A percentile compares a stretch with the other conserved stretches of the same genome.
phyloP scores from a whole-genome alignment of 2,888 invertebrate genomes.

The Epinotia bilunana region DNA sequence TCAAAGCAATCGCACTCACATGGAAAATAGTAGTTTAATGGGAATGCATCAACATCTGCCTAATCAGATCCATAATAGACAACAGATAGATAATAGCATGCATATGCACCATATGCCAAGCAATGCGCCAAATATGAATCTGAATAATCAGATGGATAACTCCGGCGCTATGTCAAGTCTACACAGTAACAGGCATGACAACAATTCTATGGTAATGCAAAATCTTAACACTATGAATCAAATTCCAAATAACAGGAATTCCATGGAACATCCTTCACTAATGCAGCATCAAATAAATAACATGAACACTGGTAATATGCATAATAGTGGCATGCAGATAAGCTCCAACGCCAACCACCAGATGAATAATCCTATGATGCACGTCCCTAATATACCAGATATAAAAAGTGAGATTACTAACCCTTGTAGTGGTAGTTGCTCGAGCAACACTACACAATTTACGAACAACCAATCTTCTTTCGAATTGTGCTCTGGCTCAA shows the following conservation, averaged over 20 bases:
- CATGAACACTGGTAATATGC: conserved; percentile 76
- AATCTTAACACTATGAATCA: conserved; percentile 75
- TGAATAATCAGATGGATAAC: conserved; percentile 73
- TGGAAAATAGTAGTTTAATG: conserved; percentile 74
- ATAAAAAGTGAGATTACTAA: conserved; percentile 80
- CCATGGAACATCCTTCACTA: conserved; percentile 75
- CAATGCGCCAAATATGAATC: conserved; percentile 67
- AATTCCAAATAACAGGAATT: conserved; percentile 73
- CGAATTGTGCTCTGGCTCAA: conserved; percentile 69
- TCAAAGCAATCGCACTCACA: conserved; percentile 73
- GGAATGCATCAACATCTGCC: conserved; percentile 76
- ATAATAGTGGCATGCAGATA: conserved; percentile 75
- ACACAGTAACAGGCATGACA: conserved; percentile 75
- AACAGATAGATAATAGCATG: conserved; percentile 74
- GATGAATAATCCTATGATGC: conserved; percentile 75
- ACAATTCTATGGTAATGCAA: conserved; percentile 72
- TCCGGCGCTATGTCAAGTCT: conserved; percentile 68
- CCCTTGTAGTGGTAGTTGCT: conserved; percentile 76
- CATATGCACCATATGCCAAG: conserved; percentile 79
- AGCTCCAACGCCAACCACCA: conserved; percentile 72
- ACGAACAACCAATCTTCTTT: conserved; percentile 70
- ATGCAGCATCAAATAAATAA: conserved; percentile 79
- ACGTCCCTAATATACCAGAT: conserved; percentile 77
- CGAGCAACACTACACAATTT: conserved; percentile 71
- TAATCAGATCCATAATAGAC: conserved; percentile 78